Base-by-base conservation (phyloP, 2,888 invertebrate genomes). In the Ophioninae sp. region DNA sequence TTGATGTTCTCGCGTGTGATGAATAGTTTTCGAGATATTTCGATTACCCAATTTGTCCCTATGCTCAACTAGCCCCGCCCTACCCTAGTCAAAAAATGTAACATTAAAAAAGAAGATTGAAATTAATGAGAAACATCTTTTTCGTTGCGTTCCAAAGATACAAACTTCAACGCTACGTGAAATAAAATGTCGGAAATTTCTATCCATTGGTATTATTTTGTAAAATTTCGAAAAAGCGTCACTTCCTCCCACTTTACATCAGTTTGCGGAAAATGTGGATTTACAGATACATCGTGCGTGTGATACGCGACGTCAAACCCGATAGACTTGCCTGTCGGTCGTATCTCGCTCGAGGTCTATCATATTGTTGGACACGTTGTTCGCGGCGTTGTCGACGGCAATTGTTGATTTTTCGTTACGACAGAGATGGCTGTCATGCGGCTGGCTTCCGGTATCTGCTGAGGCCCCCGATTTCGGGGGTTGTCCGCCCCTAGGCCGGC, bases 401-500 rank as follows among this genome's bases (percentile, higher is more conserved):
- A 85, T 81, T 77, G 77, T 82, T 77, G 84, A 41, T 79, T 79
- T 58, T 64, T 85, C 85, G 83, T 77, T 84, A 71, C 81, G 87
- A 82, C 82, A 81, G 75, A 76, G 79, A 82, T 86, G 89, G 87
- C 88, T 90, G 87, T 92, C 92, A 92, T 92, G 90, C 91, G 90
- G 90, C 90, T 92, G 91, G 89, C 88, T 82, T 81, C 71, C 84
- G 82, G 75, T 81, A 81, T 86, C 90, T 88, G 88, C 88, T 86
- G 87, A 88, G 86, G 88, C 90, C 90, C 91, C 91, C 90, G 91
- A 88, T 86, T 87, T 87, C 86, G 90, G 91, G 89, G 91, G 90
- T 90, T 89, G 90, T 86, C 91, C 91, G 89, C 90, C 90, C 90
- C 91, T 93, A 93, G 93, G 93, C 92, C 93, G 93, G 91, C 93